Evolutionary conservation across 1,140 invertebrate species (phyloP), one percentile per base, ranked within the genome.

Genomic region (Pseudomyrmex flavicornis): DNA sequence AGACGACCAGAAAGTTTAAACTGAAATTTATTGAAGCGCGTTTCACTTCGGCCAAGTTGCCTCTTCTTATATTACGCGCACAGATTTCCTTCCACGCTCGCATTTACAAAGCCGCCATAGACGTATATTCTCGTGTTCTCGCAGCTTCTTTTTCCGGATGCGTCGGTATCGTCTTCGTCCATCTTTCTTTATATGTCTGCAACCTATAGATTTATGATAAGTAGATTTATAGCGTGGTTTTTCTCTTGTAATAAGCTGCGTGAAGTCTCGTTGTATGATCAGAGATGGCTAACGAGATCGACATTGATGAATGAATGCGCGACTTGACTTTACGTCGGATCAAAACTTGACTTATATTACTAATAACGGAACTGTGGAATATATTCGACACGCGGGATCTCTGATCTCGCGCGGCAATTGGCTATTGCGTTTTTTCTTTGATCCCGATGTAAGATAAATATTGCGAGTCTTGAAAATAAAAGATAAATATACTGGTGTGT

Each of bases 1-100:
- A 48, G 56, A 22, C n/a, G 56, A 79, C 84, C 63, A 69, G 88
- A 89, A 92, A 92, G 75, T 92, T 92, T 91, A 87, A 91, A 91
- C 84, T 62, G 48, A 86, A 91, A 90, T 92, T 92, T 92, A 92
- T 91, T 88, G 35, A 7, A 86, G 86, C 72, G 44, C 59, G 74
- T 77, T 86, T 73, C 79, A 82, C 85, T 87, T 84, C 66, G 58
- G 72, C 69, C 61, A 76, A 83, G 88, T 87, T 82, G 65, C 54
- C 56, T 75, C 72, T 84, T 83, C 5, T 35, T 35, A 35, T 83
- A 87, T 90, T 86, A 83, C 75, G 74, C 85, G 66, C 79, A 62
- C 35, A 35, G 35, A 82, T 54, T 61, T 77, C n/a, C n/a, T 46
- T 66, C 59, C 65, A n/a, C 46, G 13, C 17, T 44, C 12, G 44